Base-by-base conservation (phyloP, 2,888 invertebrate genomes). In the Proisotoma minuta region DNA sequence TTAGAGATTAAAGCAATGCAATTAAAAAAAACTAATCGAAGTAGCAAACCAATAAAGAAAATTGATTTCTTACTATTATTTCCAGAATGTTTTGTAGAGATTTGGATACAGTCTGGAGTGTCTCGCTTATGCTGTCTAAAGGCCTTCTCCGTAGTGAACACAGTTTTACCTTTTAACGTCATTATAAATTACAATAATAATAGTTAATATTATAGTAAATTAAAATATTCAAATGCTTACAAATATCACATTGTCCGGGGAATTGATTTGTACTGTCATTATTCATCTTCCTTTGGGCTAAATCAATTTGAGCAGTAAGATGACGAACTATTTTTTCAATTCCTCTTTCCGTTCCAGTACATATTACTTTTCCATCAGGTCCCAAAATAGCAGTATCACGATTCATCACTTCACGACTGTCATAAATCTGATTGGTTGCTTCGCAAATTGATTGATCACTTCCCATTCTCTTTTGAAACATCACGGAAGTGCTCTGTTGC, bases 341-440 rank as follows among this genome's bases (percentile, higher is more conserved):
- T 22, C 57, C 64, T 24, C 58, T 61, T 12, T 57, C 62, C 10
- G 63, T 59, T 27, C 70, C 70, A 26, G 64, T 57, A 53, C 63
- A 76, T 66, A 80, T 73, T 43, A 81, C 81, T 74, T 84, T 84
- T n/a, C 88, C 88, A 78, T 87, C 85, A 2, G 81, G 78, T 66
- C 85, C 52, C n/a, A 52, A 24, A 8, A 52, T 52, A 5, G 52
- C 52, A 29, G 52, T 52, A 28, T 52, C 52, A 8, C 52, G 27
- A 52, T 28, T 20, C 15, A 52, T 10, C 4, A 52, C 52, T 5
- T 52, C 52, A n/a, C 52, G 27, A 4, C 8, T 52, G 18, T 52
- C 29, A 28, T 18, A n/a, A 4, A 29, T 29, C 3, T 5, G n/a
- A 47, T 24, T 23, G 3, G 63, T 48, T 27, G 51, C 43, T 43